Percentiles rank a stretch among this genome's conserved stretches.
Conservation (phyloP, 2,113 vertebrate genomes). For the Crypturellus undulatus region DNA sequence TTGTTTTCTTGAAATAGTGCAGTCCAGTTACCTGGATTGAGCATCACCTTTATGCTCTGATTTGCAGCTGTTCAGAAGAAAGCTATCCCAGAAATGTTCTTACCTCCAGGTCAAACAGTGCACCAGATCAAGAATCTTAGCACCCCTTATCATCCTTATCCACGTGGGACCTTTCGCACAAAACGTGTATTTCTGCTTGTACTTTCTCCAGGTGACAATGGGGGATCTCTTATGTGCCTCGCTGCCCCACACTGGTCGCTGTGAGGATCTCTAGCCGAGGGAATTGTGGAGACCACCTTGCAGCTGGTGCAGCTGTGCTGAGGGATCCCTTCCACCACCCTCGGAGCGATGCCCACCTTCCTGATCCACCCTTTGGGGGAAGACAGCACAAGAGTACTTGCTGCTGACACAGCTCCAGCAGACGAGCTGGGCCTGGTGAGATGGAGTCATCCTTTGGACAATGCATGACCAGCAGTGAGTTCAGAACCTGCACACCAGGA, state of each 20-base stretch:
- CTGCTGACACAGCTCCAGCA: background rate
- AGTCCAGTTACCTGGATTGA: background rate
- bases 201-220: too few species aligned
- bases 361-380: background rate
- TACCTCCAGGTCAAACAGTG: background rate
- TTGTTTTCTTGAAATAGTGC: background rate
- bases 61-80: background rate
- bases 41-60: background rate
- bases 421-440: background rate
- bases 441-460: background rate
- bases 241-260: background rate
- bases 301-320: background rate
- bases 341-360: background rate
- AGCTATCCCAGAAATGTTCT: background rate
- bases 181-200: too few species aligned
- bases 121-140: background rate
- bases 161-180: too few species aligned
- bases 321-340: background rate
- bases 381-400: background rate
- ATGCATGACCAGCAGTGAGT: background rate
- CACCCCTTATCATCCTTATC: too few species aligned
- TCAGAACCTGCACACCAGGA: background rate
- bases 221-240: too few species aligned
- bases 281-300: background rate
- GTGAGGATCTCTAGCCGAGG: background rate